A percentile compares a stretch with the other conserved stretches of the same genome.
These are phyloP conservation scores for Callocephalon fimbriatum DNA, from an alignment of 2,113 vertebrate species.

Conservation along the genomic window DNA sequence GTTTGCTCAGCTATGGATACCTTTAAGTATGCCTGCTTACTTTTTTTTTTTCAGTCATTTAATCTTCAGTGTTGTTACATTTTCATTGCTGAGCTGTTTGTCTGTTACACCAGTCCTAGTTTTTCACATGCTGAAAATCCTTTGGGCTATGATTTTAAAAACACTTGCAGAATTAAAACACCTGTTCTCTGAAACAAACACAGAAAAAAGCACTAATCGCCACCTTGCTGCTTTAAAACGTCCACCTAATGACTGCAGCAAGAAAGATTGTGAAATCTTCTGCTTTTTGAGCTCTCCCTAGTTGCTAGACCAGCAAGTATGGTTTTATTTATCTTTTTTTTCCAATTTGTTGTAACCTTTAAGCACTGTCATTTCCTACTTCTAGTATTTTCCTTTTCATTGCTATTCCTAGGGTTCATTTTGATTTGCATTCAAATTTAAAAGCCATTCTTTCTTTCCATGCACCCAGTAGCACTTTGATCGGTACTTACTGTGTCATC, in stretches of 20 bases:
- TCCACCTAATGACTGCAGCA: neutral
- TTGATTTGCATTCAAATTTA: neutral
- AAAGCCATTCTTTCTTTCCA: neutral
- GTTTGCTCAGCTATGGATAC: neutral
- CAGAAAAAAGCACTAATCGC: fast-evolving
- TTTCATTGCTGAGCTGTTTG: neutral
- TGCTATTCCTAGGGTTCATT: neutral
- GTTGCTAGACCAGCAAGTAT: neutral
- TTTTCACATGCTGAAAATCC: neutral
- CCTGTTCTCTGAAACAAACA: neutral
- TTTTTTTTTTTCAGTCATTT: neutral
- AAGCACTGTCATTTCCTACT: neutral
- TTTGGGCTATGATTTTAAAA: neutral
- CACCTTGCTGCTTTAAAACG: neutral
- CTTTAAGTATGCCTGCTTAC: neutral
- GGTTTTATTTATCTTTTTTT: neutral
- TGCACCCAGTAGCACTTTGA: neutral
- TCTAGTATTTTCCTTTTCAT: neutral
- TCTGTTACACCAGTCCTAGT: neutral
- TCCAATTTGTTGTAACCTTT: neutral
- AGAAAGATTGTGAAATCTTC: neutral
- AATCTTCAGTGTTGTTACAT: neutral
- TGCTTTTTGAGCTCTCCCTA: neutral
- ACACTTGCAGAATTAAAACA: neutral
- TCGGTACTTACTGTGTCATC: neutral